These are phyloP conservation scores for Glandiceps talaboti DNA, from an alignment of 53 echinoderm and acorn worm species.

Conservation along the genomic window DNA sequence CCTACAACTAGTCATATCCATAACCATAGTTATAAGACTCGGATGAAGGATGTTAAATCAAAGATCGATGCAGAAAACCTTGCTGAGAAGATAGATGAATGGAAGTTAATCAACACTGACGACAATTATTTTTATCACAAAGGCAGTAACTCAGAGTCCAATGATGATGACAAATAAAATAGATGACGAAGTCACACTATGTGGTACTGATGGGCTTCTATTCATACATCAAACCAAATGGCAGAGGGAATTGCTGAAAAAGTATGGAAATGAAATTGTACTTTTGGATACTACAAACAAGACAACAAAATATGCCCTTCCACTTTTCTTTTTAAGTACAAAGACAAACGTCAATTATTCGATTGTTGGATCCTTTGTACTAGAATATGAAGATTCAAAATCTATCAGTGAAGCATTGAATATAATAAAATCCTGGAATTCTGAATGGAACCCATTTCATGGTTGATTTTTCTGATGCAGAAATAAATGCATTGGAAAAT, in stretches of 20 bases:
- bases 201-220: neutral
- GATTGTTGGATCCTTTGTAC: conserved; percentile 9
- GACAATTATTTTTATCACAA: neutral
- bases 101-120: neutral
- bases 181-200: neutral
- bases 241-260: conserved; percentile 6
- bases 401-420: conserved; percentile 5
- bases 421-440: conserved; percentile 16
- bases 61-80: neutral
- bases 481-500: conserved; percentile 6
- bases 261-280: conserved; percentile 11
- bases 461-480: conserved; percentile 9
- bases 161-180: too few species aligned
- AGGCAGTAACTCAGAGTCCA: neutral
- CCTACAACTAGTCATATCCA: neutral
- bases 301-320: conserved; percentile 1
- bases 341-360: conserved; percentile 26
- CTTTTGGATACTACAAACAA: conserved; percentile 10
- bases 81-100: neutral
- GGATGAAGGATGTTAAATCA: neutral
- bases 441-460: conserved; percentile 14
- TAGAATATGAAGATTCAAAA: neutral
- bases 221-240: conserved; percentile 17
- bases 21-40: neutral
- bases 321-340: conserved; percentile 9